phyloP scores from a whole-genome alignment of 2,113 vertebrate genomes.

The Dryoscopus gambensis region DNA sequence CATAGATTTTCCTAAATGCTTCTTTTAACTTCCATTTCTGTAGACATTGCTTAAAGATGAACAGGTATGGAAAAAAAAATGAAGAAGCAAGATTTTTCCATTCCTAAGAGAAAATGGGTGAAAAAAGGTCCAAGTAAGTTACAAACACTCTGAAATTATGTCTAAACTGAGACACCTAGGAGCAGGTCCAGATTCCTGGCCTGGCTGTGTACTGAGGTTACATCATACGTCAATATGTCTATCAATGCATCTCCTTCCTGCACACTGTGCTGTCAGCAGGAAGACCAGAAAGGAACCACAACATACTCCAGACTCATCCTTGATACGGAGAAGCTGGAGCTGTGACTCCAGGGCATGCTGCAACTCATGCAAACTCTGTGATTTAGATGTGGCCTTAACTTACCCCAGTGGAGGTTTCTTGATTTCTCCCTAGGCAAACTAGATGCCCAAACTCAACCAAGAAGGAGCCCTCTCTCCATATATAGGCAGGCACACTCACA shows the following conservation, averaged over 20 bases:
- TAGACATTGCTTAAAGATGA: not conserved
- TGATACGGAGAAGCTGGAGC: not conserved
- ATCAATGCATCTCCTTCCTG: not conserved
- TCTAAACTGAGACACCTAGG: not conserved
- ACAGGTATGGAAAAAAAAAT: not conserved
- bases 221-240: rapidly evolving
- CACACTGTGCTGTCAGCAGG: not conserved
- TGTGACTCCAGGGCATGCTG: not conserved
- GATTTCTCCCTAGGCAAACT: not conserved
- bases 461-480: not conserved
- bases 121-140: not conserved
- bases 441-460: not conserved
- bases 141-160: not conserved
- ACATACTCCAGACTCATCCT: not conserved
- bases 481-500: not conserved
- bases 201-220: not conserved
- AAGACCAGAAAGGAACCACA: not conserved
- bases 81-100: not conserved
- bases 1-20: not conserved
- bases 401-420: not conserved
- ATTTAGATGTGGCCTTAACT: not conserved
- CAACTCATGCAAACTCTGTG: not conserved
- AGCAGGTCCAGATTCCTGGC: not conserved
- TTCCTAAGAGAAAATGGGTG: not conserved
- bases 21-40: not conserved